phyloP scores from a whole-genome alignment of 2,888 invertebrate genomes.

The Brachyopa scutellaris region DNA sequence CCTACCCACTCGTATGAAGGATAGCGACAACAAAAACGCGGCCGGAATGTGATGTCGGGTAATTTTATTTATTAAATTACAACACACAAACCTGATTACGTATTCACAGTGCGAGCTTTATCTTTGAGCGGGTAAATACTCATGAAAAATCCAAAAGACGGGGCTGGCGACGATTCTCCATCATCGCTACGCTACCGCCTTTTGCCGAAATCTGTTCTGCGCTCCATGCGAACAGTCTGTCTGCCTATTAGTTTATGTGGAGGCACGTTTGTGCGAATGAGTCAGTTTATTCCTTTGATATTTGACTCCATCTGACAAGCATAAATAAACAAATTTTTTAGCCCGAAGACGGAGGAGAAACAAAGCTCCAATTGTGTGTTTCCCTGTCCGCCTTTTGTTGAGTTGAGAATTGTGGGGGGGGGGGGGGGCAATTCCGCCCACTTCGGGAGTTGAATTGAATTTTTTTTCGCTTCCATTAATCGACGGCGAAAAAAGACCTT shows the following conservation, averaged over 20 bases:
- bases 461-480: slow-evolving; percentile 35
- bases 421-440: slow-evolving; percentile 20
- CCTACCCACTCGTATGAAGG: slow-evolving; percentile 24
- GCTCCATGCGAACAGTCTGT: slow-evolving; percentile 41
- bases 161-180: slow-evolving; percentile 44
- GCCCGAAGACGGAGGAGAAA: not conserved
- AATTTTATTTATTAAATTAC: slow-evolving; percentile 67
- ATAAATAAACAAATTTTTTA: slow-evolving; percentile 52
- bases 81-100: slow-evolving; percentile 58
- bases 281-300: slow-evolving; percentile 65
- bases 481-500: slow-evolving; percentile 32
- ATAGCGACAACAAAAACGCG: slow-evolving; percentile 44
- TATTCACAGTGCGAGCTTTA: slow-evolving; percentile 58
- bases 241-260: slow-evolving; percentile 62
- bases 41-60: slow-evolving; percentile 49
- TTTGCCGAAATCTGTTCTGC: slow-evolving; percentile 39
- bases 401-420: too few relatives aligned
- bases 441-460: slow-evolving; percentile 43
- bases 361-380: slow-evolving; percentile 19
- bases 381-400: too few relatives aligned
- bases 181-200: slow-evolving; percentile 34
- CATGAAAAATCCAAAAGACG: slow-evolving; percentile 54
- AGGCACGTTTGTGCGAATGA: slow-evolving; percentile 62
- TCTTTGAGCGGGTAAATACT: slow-evolving; percentile 60
- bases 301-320: slow-evolving; percentile 64